phyloP scores from a whole-genome alignment of 92 coral and sea anemone genomes.

The Epizoanthus fatuus region DNA sequence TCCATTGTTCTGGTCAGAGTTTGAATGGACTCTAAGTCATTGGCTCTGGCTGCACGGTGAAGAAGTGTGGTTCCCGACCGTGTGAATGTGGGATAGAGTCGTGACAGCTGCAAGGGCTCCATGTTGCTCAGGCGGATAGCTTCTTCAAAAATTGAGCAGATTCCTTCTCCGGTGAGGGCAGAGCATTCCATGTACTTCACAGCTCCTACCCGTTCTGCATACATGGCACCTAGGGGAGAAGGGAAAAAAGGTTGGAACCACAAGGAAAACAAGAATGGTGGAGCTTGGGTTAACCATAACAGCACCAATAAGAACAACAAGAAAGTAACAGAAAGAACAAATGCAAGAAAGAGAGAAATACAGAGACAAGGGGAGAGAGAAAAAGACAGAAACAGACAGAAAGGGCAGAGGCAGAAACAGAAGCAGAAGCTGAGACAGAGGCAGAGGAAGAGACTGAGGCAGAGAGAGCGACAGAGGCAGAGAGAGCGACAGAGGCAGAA shows the following conservation, averaged over 20 bases:
- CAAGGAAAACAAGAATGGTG: not conserved
- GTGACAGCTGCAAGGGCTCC: conserved; percentile 85
- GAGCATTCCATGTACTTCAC: conserved; percentile 91
- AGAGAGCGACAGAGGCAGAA: too few relatives aligned
- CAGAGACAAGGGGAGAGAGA: not conserved
- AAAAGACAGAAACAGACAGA: too few relatives aligned
- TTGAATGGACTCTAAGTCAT: conserved; percentile 83
- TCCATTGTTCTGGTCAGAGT: conserved; percentile 79
- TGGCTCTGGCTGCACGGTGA: conserved; percentile 82
- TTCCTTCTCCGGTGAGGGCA: conserved; percentile 63
- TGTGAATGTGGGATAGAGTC: conserved; percentile 75
- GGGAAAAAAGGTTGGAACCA: not conserved
- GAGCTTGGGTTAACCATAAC: not conserved
- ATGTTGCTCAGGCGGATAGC: conserved; percentile 79
- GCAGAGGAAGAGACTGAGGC: too few relatives aligned
- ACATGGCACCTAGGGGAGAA: conserved; percentile 57
- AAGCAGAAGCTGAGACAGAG: not conserved
- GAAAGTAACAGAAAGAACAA: not conserved
- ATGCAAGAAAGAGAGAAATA: not conserved
- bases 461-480: too few relatives aligned
- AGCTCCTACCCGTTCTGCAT: conserved; percentile 84
- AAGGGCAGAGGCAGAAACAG: too few relatives aligned
- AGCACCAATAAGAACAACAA: not conserved
- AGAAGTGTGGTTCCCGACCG: conserved; percentile 79
- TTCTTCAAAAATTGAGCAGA: conserved; percentile 68